phyloP scores from a whole-genome alignment of 2,113 vertebrate genomes.

The Notarius quadriscutis region DNA sequence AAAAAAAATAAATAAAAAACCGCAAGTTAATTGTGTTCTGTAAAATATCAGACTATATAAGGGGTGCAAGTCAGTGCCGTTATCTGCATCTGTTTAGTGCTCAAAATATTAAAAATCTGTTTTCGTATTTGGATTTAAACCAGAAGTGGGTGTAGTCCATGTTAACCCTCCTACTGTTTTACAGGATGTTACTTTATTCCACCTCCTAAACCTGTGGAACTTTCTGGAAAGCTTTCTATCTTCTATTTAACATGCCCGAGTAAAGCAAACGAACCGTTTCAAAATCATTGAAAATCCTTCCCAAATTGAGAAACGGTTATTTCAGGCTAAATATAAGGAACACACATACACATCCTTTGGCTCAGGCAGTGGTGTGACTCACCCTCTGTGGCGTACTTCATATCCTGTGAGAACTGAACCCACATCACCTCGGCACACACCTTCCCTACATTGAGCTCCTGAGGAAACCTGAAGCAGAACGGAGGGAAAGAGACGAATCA shows the following conservation, averaged over 20 bases:
- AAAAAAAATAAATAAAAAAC: no score
- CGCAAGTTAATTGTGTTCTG: neutral
- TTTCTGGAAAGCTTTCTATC: no score
- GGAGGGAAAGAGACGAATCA: neutral
- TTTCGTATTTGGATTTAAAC: no score
- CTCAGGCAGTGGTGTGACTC: slow-evolving; percentile 50
- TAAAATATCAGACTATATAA: neutral
- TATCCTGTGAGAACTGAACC: slow-evolving; percentile 94
- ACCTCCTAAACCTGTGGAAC: no score
- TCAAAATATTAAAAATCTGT: no score
- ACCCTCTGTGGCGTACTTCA: slow-evolving; percentile 98
- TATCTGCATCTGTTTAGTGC: neutral
- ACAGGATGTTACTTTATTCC: no score
- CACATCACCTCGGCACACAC: slow-evolving; percentile 97
- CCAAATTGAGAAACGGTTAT: neutral
- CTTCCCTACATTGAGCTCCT: slow-evolving; percentile 94
- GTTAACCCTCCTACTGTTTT: no score
- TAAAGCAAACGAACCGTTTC: neutral
- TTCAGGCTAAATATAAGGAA: neutral
- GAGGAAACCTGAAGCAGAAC: slow-evolving; percentile 82
- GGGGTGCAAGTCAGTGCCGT: neutral
- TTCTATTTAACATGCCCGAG: no score
- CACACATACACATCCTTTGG: no score
- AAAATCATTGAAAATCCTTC: neutral
- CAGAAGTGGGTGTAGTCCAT: no score